A percentile compares a stretch with the other conserved stretches of the same genome.
Evolutionary conservation across 2,888 invertebrate species (phyloP).

Genomic region (Aphelenchoides bicaudatus): DNA sequence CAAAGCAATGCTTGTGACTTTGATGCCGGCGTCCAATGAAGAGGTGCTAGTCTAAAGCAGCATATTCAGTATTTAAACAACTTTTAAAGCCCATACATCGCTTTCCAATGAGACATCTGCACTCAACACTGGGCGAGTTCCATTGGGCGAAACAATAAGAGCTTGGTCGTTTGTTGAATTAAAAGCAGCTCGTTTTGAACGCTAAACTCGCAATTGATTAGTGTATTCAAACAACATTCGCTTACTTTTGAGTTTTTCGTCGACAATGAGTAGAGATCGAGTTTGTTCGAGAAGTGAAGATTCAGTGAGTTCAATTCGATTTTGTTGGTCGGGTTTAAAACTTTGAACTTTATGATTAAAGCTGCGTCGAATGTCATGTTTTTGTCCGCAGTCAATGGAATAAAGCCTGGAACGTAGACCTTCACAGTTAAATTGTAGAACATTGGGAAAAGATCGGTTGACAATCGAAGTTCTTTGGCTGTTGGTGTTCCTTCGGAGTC

Average conservation of each 20-base stretch:
- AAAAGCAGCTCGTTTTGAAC: slow-evolving; percentile 12
- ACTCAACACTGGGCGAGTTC: slow-evolving; percentile 12
- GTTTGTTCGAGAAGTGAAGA: slow-evolving; percentile 31
- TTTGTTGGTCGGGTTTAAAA: slow-evolving; percentile 33
- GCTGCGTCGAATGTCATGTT: slow-evolving; percentile 53
- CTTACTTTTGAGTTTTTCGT: slow-evolving; percentile 20
- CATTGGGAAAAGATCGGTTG: slow-evolving; percentile 37
- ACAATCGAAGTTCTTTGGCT: slow-evolving; percentile 41
- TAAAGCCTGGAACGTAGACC: slow-evolving; percentile 56
- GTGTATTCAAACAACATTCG: not conserved
- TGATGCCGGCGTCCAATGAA: slow-evolving; percentile 29
- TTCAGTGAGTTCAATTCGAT: slow-evolving; percentile 46
- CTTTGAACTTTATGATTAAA: slow-evolving; percentile 42
- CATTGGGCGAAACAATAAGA: slow-evolving; percentile 14
- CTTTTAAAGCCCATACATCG: no score
- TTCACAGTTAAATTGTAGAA: slow-evolving; percentile 50
- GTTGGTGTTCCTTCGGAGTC: slow-evolving; percentile 34
- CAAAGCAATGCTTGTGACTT: slow-evolving; percentile 21
- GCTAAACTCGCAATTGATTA: slow-evolving; percentile 5
- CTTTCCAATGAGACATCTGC: not conserved
- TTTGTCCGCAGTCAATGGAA: slow-evolving; percentile 33
- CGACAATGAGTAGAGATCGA: slow-evolving; percentile 17
- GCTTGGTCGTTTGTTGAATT: slow-evolving; percentile 10
- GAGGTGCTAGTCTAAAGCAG: no score
- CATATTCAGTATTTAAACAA: no score